A percentile compares a stretch with the other conserved stretches of the same genome.
Conservation (phyloP, 2,797 vertebrate genomes). For the Nyctalus aviator region DNA sequence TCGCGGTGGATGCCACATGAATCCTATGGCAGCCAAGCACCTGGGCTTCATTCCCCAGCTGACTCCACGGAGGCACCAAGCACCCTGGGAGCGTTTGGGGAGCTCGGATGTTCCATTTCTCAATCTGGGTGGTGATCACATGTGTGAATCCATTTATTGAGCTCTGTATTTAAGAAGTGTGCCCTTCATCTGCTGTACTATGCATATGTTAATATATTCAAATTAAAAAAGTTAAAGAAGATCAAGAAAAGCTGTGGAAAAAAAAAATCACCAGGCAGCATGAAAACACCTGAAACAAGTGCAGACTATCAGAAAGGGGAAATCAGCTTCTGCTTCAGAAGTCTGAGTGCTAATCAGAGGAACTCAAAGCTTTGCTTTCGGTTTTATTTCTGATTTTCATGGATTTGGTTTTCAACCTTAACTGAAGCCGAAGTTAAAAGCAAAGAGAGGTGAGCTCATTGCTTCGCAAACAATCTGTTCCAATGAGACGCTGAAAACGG, state of each 20-base stretch:
- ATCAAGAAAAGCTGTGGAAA: background rate
- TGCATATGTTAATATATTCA: background rate
- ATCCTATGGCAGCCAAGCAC: background rate
- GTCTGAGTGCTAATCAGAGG: background rate
- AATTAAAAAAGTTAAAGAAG: background rate
- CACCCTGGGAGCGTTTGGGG: background rate
- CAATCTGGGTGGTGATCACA: background rate
- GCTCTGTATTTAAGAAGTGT: background rate
- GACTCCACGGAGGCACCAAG: background rate
- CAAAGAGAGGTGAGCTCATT: constrained; percentile 7
- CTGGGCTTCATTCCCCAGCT: background rate
- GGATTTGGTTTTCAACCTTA: constrained; percentile 49
- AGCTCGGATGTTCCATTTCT: background rate
- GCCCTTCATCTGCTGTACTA: background rate
- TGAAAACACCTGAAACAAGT: background rate
- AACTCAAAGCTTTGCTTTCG: background rate
- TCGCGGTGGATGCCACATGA: background rate
- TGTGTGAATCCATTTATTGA: background rate
- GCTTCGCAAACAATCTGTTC: constrained; percentile 2
- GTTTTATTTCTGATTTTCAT: constrained; percentile 1
- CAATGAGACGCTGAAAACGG: background rate
- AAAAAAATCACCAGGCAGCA: constrained; percentile 21
- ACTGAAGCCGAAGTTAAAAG: constrained; percentile 50
- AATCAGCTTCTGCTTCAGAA: background rate
- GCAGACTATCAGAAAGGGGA: background rate